phyloP scores from a whole-genome alignment of 2,113 vertebrate genomes.

The Trematocara stigmaticum region DNA sequence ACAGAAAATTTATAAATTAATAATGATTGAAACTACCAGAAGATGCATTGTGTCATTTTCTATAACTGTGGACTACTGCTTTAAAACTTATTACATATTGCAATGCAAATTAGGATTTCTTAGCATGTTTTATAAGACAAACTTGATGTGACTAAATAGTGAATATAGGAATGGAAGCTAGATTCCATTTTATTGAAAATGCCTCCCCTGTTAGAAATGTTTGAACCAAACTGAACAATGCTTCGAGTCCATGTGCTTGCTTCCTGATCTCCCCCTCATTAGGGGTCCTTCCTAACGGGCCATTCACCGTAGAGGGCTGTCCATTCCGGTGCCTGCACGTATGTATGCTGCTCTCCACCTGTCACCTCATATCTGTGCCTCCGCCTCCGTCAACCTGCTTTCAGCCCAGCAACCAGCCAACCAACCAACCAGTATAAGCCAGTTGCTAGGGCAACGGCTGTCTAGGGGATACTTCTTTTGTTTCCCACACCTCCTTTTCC shows the following conservation, averaged over 20 bases:
- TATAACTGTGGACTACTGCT: background rate
- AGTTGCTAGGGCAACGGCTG: conserved; percentile 75
- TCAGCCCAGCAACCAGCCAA: conserved; percentile 62
- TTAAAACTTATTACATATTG: background rate
- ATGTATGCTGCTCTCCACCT: conserved; percentile 31
- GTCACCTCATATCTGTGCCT: conserved; percentile 53
- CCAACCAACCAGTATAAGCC: conserved; percentile 70
- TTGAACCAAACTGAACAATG: background rate
- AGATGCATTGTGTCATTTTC: background rate
- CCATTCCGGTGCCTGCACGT: conserved; percentile 13
- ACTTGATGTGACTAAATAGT: background rate
- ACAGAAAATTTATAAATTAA: background rate
- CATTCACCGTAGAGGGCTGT: background rate
- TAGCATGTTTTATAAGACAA: background rate
- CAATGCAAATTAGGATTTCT: background rate
- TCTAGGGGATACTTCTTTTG: conserved; percentile 73
- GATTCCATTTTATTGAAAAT: background rate
- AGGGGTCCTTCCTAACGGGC: conserved; percentile 21
- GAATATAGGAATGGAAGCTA: background rate
- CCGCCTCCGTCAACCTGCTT: conserved; percentile 58
- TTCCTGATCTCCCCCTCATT: background rate
- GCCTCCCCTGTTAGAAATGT: background rate
- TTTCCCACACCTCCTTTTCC: conserved; percentile 57
- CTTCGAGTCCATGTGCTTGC: background rate
- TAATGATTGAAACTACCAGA: background rate